Percentiles rank a stretch among this genome's conserved stretches.
phyloP scores from a whole-genome alignment of 2,888 invertebrate genomes.

The Torymus auratus region DNA sequence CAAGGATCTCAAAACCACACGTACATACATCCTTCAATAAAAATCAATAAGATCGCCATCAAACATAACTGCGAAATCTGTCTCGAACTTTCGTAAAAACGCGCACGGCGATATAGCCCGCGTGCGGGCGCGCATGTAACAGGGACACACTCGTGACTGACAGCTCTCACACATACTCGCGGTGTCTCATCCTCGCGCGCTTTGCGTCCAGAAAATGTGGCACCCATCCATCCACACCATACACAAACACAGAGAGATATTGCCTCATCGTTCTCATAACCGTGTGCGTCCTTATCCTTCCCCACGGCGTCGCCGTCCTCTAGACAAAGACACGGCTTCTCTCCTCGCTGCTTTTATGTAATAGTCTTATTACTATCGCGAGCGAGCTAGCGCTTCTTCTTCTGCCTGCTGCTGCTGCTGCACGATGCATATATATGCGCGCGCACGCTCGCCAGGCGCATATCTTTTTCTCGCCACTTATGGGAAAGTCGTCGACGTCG shows the following conservation, averaged over 20 bases:
- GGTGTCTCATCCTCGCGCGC: not conserved
- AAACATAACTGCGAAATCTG: too few relatives aligned
- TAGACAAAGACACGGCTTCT: constrained; percentile 15
- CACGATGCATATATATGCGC: not conserved
- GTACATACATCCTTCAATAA: too few relatives aligned
- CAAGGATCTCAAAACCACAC: too few relatives aligned
- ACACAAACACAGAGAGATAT: constrained; percentile 3
- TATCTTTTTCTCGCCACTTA: constrained; percentile 28
- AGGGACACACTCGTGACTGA: not conserved
- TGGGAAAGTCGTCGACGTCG: constrained; percentile 10
- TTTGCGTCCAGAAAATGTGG: not conserved
- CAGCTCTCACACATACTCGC: not conserved
- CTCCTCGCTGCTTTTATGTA: constrained; percentile 11
- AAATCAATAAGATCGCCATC: too few relatives aligned
- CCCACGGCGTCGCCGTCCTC: not conserved
- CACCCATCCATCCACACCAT: not conserved
- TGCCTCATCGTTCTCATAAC: constrained; percentile 27
- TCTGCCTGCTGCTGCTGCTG: not conserved
- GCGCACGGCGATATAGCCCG: too few relatives aligned
- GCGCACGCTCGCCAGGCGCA: constrained; percentile 2
- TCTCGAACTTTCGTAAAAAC: too few relatives aligned
- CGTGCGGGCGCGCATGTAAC: too few relatives aligned
- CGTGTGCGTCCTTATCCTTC: not conserved
- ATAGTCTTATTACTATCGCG: constrained; percentile 38
- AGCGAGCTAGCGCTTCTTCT: constrained; percentile 24